A percentile compares a stretch with the other conserved stretches of the same genome.
These are phyloP conservation scores for Helicoverpa assulta DNA, from an alignment of 2,888 invertebrate genomes.

Conservation along the genomic window DNA sequence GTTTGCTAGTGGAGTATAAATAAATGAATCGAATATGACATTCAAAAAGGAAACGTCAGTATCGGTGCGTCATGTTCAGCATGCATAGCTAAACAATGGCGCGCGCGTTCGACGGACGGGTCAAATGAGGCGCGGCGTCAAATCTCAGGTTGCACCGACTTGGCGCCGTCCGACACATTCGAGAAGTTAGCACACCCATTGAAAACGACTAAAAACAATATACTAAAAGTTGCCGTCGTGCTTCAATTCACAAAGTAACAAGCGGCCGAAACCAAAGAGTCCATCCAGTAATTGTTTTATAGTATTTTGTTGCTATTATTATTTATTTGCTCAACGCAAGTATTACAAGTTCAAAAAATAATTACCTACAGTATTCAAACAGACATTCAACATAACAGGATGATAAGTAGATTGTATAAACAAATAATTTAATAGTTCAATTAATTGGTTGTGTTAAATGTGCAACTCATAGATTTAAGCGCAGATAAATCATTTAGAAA, in stretches of 20 bases:
- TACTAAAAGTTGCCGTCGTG: slow-evolving; percentile 76
- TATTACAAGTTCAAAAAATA: background rate
- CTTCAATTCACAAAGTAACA: slow-evolving; percentile 83
- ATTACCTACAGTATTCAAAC: background rate
- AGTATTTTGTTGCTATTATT: slow-evolving; percentile 14
- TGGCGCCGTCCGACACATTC: slow-evolving; percentile 84
- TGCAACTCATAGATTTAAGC: slow-evolving; percentile 68
- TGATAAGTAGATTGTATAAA: slow-evolving; percentile 13
- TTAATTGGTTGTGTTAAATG: slow-evolving; percentile 58
- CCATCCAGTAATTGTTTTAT: slow-evolving; percentile 69
- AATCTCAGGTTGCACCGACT: slow-evolving; percentile 86
- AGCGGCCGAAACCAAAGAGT: slow-evolving; percentile 80
- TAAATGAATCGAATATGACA: slow-evolving; percentile 70
- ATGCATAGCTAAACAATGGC: slow-evolving; percentile 83
- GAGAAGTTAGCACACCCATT: slow-evolving; percentile 84
- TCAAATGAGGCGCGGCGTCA: slow-evolving; percentile 87
- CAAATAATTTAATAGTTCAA: slow-evolving; percentile 59
- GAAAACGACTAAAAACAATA: slow-evolving; percentile 76
- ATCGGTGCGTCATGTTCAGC: slow-evolving; percentile 77
- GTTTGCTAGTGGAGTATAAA: slow-evolving; percentile 62
- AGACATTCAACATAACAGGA: background rate
- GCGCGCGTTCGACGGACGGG: slow-evolving; percentile 79
- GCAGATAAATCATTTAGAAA: slow-evolving; percentile 81
- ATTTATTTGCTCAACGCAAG: slow-evolving; percentile 29
- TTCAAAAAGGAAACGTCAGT: slow-evolving; percentile 68